These are phyloP conservation scores for Pelusios castaneus DNA, from an alignment of 2,113 vertebrate species.

Conservation along the genomic window DNA sequence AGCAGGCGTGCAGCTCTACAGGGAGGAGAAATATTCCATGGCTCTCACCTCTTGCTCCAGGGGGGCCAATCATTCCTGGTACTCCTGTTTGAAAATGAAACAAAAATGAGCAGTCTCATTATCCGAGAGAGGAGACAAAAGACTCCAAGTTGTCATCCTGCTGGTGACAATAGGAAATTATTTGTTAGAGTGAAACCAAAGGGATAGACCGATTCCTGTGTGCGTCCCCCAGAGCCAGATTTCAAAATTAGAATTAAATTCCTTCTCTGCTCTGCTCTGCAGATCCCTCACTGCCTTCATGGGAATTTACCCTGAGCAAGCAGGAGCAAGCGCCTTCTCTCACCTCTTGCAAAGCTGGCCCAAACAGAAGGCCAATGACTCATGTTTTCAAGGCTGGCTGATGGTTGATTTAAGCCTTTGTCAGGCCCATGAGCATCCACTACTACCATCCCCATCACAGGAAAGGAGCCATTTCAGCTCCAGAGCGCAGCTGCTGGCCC, in stretches of 20 bases:
- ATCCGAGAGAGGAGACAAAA: no score
- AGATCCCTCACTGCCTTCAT: background rate
- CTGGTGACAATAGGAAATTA: background rate
- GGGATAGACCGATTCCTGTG: background rate
- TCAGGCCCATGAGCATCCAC: background rate
- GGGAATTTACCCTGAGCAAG: background rate
- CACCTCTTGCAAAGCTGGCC: background rate
- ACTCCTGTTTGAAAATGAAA: background rate
- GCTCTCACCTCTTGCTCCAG: background rate
- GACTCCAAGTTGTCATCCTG: background rate
- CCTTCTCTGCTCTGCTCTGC: background rate
- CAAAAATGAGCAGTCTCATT: background rate
- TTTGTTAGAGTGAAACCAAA: background rate
- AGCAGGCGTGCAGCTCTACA: background rate
- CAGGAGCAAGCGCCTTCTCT: background rate
- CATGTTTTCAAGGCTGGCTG: background rate
- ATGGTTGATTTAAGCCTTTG: background rate
- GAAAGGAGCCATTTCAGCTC: background rate
- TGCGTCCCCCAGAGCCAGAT: background rate
- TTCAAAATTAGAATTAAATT: background rate
- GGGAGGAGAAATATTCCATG: background rate
- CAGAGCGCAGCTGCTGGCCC: background rate
- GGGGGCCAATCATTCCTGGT: fast-evolving
- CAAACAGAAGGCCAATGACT: background rate
- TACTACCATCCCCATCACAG: background rate